Evolutionary conservation across 1,140 invertebrate genomes (phyloP).

Genomic region (Solenopsis invicta): DNA sequence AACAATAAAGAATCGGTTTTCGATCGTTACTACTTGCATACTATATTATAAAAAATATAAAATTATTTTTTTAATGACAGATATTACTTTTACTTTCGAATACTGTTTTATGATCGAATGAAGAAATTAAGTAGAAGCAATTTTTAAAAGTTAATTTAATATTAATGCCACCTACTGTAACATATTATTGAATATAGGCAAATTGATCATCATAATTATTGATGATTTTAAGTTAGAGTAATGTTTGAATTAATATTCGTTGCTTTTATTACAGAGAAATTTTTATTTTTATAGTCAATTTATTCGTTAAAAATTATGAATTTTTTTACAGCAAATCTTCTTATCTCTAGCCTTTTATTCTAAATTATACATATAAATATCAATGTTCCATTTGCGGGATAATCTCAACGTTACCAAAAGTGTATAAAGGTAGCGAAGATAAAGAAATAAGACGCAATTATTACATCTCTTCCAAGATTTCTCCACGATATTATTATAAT

Average conservation of each 20-base stretch:
- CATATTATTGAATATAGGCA: background rate
- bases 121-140: background rate
- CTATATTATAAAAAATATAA: background rate
- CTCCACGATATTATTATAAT: background rate
- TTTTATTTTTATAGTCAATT: background rate
- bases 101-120: background rate
- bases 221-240: background rate
- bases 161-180: background rate
- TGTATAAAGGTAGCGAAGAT: background rate
- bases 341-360: background rate
- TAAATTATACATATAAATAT: background rate
- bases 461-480: background rate
- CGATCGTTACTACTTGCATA: too few relatives aligned
- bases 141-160: constrained; percentile 7
- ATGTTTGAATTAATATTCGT: background rate
- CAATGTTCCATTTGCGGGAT: background rate
- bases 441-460: background rate
- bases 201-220: background rate
- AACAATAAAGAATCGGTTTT: background rate
- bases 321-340: background rate
- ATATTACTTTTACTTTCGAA: background rate
- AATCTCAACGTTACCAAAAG: background rate
- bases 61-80: background rate
- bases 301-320: constrained; percentile 14
- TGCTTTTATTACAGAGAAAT: background rate